Percentiles rank a stretch among this genome's conserved stretches.
Conservation (phyloP, 2,888 invertebrate species). For the Bombylius major region DNA sequence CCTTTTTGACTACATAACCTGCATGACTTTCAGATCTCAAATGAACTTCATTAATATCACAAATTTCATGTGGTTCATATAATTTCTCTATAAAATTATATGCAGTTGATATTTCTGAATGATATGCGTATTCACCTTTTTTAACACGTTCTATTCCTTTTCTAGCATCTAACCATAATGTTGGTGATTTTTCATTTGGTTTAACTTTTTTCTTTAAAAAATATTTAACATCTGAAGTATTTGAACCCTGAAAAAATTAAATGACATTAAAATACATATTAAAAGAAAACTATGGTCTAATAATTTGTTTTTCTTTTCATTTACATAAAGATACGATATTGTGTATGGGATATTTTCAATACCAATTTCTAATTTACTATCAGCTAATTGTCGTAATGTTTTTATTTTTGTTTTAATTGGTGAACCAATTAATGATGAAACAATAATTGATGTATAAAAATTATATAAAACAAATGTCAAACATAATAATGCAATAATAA, state of each 20-base stretch:
- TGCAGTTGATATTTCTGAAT: slow-evolving; percentile 25
- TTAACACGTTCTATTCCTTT: slow-evolving; percentile 25
- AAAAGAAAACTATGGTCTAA: too few species aligned
- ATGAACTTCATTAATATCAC: slow-evolving; percentile 30
- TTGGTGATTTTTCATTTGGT: slow-evolving; percentile 1
- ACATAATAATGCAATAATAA: slow-evolving; percentile 24
- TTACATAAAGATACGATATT: slow-evolving; percentile 24
- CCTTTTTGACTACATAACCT: slow-evolving; percentile 19
- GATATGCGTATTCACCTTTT: slow-evolving; percentile 27
- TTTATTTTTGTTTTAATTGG: slow-evolving; percentile 40
- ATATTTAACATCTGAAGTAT: slow-evolving; percentile 19
- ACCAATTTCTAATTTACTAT: slow-evolving; percentile 42
- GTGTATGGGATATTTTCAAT: slow-evolving; percentile 38
- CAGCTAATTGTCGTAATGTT: slow-evolving; percentile 40
- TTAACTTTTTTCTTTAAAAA: slow-evolving; percentile 11
- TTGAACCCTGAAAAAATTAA: slow-evolving; percentile 16
- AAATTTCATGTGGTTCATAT: slow-evolving; percentile 29
- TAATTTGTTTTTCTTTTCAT: slow-evolving; percentile 2
- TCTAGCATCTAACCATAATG: slow-evolving; percentile 20
- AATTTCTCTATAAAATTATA: slow-evolving; percentile 24
- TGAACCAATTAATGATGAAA: slow-evolving; percentile 46
- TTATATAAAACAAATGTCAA: slow-evolving; percentile 43
- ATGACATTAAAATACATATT: too few species aligned
- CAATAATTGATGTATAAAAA: slow-evolving; percentile 50
- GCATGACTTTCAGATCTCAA: slow-evolving; percentile 23